Evolutionary conservation across 2,888 invertebrate species (phyloP).

Genomic region (Timandra comae): DNA sequence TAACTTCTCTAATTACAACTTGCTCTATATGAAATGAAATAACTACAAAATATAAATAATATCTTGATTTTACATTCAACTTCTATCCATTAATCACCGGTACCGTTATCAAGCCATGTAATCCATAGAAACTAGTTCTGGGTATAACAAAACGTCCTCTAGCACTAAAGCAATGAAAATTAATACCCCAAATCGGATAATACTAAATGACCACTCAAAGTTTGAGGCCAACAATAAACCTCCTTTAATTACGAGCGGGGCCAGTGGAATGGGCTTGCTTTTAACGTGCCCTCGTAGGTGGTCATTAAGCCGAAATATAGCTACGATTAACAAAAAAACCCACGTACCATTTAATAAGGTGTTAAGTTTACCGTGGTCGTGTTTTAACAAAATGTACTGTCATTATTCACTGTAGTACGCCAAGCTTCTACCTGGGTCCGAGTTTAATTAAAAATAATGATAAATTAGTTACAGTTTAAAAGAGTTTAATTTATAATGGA

Average conservation of each 20-base stretch:
- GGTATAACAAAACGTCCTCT: background rate
- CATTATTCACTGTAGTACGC: conserved; percentile 50
- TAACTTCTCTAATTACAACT: too few relatives aligned
- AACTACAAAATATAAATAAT: too few relatives aligned
- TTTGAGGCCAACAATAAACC: conserved; percentile 51
- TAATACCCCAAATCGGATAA: conserved; percentile 24
- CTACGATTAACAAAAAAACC: conserved; percentile 70
- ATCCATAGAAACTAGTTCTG: background rate
- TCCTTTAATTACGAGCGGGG: conserved; percentile 62
- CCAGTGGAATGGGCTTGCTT: conserved; percentile 53
- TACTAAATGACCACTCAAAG: conserved; percentile 39
- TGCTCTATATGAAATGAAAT: too few relatives aligned
- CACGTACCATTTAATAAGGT: conserved; percentile 63
- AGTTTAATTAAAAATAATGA: conserved; percentile 18
- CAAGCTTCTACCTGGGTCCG: conserved; percentile 16
- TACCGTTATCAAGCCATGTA: background rate
- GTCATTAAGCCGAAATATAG: conserved; percentile 66
- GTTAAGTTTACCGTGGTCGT: conserved; percentile 58
- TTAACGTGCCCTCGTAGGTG: conserved; percentile 60
- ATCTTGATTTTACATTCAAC: too few relatives aligned
- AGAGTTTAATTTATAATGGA: background rate
- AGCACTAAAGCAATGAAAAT: conserved; percentile 19
- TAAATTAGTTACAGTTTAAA: conserved; percentile 2
- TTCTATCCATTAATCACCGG: background rate
- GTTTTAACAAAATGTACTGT: conserved; percentile 48